phyloP scores from a whole-genome alignment of 2,113 vertebrate species.

The Trinectes maculatus region DNA sequence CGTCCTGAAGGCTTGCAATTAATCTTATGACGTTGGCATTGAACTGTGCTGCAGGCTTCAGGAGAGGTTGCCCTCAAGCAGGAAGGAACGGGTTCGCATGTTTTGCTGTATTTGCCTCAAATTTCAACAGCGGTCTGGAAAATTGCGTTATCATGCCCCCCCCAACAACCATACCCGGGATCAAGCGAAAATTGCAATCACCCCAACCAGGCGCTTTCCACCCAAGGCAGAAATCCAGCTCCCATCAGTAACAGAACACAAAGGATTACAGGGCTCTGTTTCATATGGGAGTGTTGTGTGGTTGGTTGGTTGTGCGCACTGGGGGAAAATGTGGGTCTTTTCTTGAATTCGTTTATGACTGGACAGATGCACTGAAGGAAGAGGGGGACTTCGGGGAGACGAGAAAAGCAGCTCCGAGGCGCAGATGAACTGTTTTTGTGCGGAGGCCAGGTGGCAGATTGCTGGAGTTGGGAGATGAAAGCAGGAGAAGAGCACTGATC shows the following conservation, averaged over 20 bases:
- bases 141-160: constrained; percentile 12
- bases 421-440: constrained; percentile 47
- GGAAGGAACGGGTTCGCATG: constrained; percentile 1
- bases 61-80: background rate
- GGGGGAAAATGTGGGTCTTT: background rate
- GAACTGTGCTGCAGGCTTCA: background rate
- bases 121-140: constrained; percentile 10
- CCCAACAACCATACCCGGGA: constrained; percentile 20
- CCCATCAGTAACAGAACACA: constrained; percentile 32
- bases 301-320: background rate
- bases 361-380: constrained; percentile 24
- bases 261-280: constrained; percentile 31
- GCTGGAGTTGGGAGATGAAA: constrained; percentile 70
- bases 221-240: constrained; percentile 25
- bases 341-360: constrained; percentile 7
- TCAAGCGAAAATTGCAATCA: constrained; percentile 35
- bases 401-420: constrained; percentile 33
- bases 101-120: constrained; percentile 21
- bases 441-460: constrained; percentile 66
- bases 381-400: background rate
- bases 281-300: constrained; percentile 16
- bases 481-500: constrained; percentile 63
- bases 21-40: constrained; percentile 1
- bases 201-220: constrained; percentile 33
- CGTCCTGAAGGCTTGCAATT: constrained; percentile 19